Conservation (phyloP, 2,888 invertebrate species). For the Drosophila siamana region DNA sequence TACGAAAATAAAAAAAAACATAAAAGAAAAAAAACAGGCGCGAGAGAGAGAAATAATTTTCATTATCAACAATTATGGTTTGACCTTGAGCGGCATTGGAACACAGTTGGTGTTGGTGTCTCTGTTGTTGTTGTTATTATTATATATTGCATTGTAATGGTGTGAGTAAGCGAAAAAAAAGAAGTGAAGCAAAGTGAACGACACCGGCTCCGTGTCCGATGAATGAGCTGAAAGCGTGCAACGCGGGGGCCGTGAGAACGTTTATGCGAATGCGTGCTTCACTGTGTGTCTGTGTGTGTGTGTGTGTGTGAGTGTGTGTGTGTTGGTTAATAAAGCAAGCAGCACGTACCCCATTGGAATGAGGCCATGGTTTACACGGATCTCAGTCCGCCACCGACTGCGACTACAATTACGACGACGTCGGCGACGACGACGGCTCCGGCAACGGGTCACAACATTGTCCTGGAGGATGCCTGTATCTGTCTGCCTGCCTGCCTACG, state of each 20-base stretch:
- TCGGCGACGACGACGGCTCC: neutral
- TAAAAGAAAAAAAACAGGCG: conserved; percentile 3
- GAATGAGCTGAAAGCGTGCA: conserved; percentile 47
- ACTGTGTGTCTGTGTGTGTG: conserved; percentile 14
- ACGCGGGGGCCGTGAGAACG: conserved; percentile 26
- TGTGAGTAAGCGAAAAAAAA: conserved; percentile 66
- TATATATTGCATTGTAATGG: conserved; percentile 67
- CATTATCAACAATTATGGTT: conserved; percentile 84
- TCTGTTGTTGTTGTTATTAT: conserved; percentile 53
- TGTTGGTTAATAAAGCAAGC: conserved; percentile 72
- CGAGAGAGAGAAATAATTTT: conserved; percentile 74
- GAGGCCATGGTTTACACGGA: conserved; percentile 59
- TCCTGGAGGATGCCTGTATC: conserved; percentile 34
- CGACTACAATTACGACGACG: conserved; percentile 5
- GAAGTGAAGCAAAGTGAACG: conserved; percentile 42
- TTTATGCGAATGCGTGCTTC: conserved; percentile 23
- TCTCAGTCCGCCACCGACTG: conserved; percentile 17
- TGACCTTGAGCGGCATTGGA: conserved; percentile 83
- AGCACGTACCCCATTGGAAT: conserved; percentile 78
- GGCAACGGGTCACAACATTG: conserved; percentile 40
- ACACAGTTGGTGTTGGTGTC: conserved; percentile 47
- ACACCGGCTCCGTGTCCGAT: conserved; percentile 58
- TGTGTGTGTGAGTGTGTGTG: conserved; percentile 25
- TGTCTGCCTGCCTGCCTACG: neutral
- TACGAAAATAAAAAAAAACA: conserved; percentile 5